Evolutionary conservation across 2,888 invertebrate genomes (phyloP), one percentile per base, ranked within the genome.

Genomic region (Calephelis perditalis): DNA sequence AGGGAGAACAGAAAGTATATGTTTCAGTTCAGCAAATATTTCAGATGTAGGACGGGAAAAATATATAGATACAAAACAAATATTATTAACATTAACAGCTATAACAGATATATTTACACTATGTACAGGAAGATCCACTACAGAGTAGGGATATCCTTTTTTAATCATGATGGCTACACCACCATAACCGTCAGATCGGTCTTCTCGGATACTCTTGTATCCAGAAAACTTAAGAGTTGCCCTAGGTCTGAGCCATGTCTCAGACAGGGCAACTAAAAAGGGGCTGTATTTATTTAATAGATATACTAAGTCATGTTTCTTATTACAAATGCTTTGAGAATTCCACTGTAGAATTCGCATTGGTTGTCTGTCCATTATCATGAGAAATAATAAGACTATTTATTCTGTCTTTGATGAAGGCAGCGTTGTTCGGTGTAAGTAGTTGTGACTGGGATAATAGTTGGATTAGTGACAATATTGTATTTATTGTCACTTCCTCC

Each of bases 181-280:
- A 36, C 60, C 60, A 36, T 61, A 61, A 10, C 61, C 61, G 52
- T 61, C 61, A 49, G 35, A 36, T 57, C 57, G 52, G 15, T 61
- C 61, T 55, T 61, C 45, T 57, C 61, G 35, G 43, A 52, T 43
- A 52, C 57, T 55, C 9, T 37, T 47, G 26, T 61, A 61, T 4
- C 54, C 54, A 11, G 57, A 55, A 36, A 61, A 44, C 12, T 52
- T 57, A 36, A 61, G 57, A 8, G 57, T 54, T 37, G 12, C 5
- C n/a, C 49, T 11, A 10, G 61, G 44, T 5, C 40, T 44, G 2
- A 61, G 15, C 61, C 57, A 61, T 43, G 57, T 61, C 49, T 61
- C 57, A 7, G 61, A 61, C 12, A 61, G 54, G 35, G 54, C 56
- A 15, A 57, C 15, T 52, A 61, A n/a, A 57, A 57, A 12, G 11